Evolutionary conservation across 2,888 invertebrate genomes (phyloP), one percentile per base, ranked within the genome.

Genomic region (Scaptomyza tumidula): DNA sequence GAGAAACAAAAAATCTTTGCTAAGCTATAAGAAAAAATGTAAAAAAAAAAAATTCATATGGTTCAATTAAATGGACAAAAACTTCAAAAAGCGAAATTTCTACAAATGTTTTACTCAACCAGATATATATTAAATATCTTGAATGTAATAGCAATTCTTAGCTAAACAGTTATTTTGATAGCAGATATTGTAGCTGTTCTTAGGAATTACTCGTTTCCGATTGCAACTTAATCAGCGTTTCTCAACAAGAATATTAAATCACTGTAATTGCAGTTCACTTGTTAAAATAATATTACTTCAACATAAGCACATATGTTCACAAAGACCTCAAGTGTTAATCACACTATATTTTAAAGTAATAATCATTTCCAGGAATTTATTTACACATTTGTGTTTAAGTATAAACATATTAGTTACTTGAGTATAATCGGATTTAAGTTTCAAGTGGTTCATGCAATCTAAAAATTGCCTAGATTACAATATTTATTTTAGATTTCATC

Each of bases 41-140:
- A 61, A 81, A 87, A 76, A 71, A 68, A 64, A 59, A 10, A 61
- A 64, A 43, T 58, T 19, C 19, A 57, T 63, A 53, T 67, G 67
- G 49, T 65, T 56, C 29, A 64, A 71, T 44, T 58, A 74, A 41
- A 53, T 55, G 19, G n/a, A 55, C 24, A 50, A 54, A 43, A 41
- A 54, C 53, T 63, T 56, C 27, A 41, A 35, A 49, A 45, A 68
- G 56, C 43, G 19, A 45, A 75, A 71, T 43, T 55, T 1, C 1
- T 10, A 7, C n/a, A 37, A 62, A 6, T 59, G 39, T 67, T 67
- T 77, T 62, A 53, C n/a, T 58, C 11, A 24, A 2, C 4, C 27
- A 3, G 37, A 3, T 6, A 29, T 6, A 29, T n/a, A 9, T n/a
- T 33, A 10, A 16, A 49, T 41, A 19, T 2, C 11, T 11, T 33